Percentiles rank a stretch among this genome's conserved stretches.
Evolutionary conservation across 2,113 vertebrate genomes (phyloP).

Genomic region (Aplodontia rufa): DNA sequence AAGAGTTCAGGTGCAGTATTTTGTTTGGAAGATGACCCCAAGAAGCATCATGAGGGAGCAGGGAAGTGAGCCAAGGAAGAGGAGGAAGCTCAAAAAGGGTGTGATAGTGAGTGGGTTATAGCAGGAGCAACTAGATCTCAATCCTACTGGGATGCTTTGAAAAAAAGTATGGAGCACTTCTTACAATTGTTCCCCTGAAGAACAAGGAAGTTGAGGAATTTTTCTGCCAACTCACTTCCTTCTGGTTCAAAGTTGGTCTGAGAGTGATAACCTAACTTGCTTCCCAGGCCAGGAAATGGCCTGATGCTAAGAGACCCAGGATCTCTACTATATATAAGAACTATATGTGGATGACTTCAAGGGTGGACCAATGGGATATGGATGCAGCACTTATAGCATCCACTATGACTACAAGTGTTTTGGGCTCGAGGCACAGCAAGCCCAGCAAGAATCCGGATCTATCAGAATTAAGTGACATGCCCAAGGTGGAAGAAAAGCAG

Average conservation of each 20-base stretch:
- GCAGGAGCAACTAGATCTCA: not conserved
- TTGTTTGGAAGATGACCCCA: not conserved
- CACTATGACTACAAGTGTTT: not conserved
- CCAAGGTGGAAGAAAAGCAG: not conserved
- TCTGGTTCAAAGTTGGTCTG: not conserved
- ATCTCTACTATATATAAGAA: not conserved
- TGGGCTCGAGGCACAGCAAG: not conserved
- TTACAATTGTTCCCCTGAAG: not conserved
- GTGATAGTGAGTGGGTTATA: not conserved
- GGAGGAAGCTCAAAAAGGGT: not conserved
- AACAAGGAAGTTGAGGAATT: not conserved
- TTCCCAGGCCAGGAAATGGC: not conserved
- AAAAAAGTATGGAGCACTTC: not conserved
- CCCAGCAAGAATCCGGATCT: too few relatives aligned
- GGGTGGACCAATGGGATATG: not conserved
- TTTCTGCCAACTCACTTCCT: not conserved
- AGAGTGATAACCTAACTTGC: not conserved
- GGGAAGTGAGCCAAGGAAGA: not conserved
- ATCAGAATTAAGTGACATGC: not conserved
- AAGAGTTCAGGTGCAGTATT: not conserved
- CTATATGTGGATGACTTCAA: not conserved
- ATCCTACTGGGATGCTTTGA: not conserved
- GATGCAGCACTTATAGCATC: not conserved
- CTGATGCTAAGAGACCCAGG: not conserved
- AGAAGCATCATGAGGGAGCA: not conserved